A percentile compares a stretch with the other conserved stretches of the same genome.
Conservation (phyloP, 2,797 vertebrate genomes). For the Gadopsis marmoratus region DNA sequence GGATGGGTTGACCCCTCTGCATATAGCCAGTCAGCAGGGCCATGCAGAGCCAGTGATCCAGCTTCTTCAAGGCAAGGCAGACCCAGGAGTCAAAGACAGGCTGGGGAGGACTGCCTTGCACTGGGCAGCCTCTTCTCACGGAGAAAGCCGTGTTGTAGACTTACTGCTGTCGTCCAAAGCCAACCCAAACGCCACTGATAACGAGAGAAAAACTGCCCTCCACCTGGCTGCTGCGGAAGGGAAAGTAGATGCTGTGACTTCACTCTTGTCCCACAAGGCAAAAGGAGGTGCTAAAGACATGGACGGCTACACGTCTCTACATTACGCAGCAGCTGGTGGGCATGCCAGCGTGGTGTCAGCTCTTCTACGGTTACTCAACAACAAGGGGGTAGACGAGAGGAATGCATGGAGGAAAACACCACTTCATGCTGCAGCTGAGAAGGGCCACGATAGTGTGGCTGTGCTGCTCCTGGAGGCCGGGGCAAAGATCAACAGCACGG, state of each 20-base stretch:
- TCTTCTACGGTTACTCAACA: slow-evolving; percentile 76
- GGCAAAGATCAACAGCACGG: slow-evolving; percentile 83
- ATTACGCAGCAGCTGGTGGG: slow-evolving; percentile 78
- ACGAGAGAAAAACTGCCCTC: slow-evolving; percentile 85
- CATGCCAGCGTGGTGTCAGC: slow-evolving; percentile 59
- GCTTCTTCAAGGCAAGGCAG: slow-evolving; percentile 80
- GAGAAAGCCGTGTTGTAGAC: slow-evolving; percentile 68
- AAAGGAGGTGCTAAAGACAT: slow-evolving; percentile 83
- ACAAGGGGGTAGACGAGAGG: slow-evolving; percentile 82
- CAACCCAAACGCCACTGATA: slow-evolving; percentile 78
- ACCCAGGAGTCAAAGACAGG: slow-evolving; percentile 77
- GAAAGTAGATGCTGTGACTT: slow-evolving; percentile 55
- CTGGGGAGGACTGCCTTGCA: slow-evolving; percentile 82
- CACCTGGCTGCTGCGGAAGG: slow-evolving; percentile 82
- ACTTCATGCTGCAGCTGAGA: slow-evolving; percentile 84
- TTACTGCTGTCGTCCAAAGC: slow-evolving; percentile 80
- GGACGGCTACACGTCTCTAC: slow-evolving; percentile 85
- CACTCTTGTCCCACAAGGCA: slow-evolving; percentile 77
- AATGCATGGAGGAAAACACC: slow-evolving; percentile 88
- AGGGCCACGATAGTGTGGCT: slow-evolving; percentile 76
- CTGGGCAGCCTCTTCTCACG: slow-evolving; percentile 76
- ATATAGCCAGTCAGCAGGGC: slow-evolving; percentile 78
- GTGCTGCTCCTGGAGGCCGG: slow-evolving; percentile 76
- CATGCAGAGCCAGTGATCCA: slow-evolving; percentile 71
- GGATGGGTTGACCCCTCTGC: slow-evolving; percentile 81